Evolutionary conservation across 2,113 vertebrate genomes (phyloP), one percentile per base, ranked within the genome.

Genomic region (Malaclemys terrapin): DNA sequence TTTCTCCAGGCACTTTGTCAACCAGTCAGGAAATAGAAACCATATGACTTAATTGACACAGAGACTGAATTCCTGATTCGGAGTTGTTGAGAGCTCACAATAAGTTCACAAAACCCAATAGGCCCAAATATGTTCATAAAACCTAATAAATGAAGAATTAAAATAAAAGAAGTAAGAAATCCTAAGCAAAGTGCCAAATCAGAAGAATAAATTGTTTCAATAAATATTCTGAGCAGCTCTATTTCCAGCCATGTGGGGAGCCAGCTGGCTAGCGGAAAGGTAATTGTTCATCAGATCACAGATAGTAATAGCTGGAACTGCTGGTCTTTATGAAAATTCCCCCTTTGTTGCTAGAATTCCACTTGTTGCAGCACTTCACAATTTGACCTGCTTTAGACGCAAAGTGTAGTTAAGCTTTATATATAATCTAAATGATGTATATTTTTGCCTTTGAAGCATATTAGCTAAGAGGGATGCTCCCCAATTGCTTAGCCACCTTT

Each of bases 1-100:
- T 69, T 79, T 87, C 35, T 80, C 54, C 84, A 89, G 82, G 76
- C 81, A n/a, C 3, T 79, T 7, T 76, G 35, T 56, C 75, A 47
- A 0, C 83, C 50, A 35, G 3, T 47, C 29, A 19, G 85, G 47
- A 75, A 90, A 10, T 19, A 93, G 65, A 49, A 90, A 65, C 12
- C 5, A 12, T 0, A 1, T 65, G 84, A 50, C 54, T 80, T 82
- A 65, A 49, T 20, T 53, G 69, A 22, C 35, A 16, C 20, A 6
- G 2, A 20, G 65, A 5, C 9, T 49, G 95, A 85, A 91, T 94
- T 95, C 72, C 52, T 91, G 91, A 90, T 82, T 93, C 57, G 8
- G 24, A 3, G 52, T 69, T 78, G 57, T 38, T 65, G 76, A 69
- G 92, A 94, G 91, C 84, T 53, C n/a, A 1, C 45, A 19, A 81